These are phyloP conservation scores for Willisornis vidua DNA, from an alignment of 2,113 vertebrate species.

Conservation along the genomic window DNA sequence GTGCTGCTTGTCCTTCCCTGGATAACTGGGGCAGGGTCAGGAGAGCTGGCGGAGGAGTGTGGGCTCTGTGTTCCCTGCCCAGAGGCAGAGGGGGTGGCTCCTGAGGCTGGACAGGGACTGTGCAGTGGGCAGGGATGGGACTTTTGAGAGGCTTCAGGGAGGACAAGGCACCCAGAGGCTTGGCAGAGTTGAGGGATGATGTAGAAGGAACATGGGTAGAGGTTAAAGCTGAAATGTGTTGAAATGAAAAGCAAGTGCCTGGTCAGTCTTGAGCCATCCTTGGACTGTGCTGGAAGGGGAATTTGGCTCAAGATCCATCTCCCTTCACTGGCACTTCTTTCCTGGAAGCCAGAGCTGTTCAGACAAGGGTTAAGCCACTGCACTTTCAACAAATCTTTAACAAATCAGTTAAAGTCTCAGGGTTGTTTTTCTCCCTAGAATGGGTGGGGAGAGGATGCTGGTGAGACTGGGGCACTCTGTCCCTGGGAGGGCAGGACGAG, in stretches of 20 bases:
- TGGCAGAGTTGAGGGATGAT: background rate
- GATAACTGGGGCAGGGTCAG: accelerated
- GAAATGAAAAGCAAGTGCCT: background rate
- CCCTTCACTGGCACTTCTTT: accelerated
- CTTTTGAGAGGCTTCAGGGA: background rate
- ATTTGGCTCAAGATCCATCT: accelerated
- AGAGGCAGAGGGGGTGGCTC: background rate
- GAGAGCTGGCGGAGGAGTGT: background rate
- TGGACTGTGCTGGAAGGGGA: background rate
- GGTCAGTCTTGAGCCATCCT: background rate
- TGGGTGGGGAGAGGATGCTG: background rate
- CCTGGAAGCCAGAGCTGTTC: background rate
- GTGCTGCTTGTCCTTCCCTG: accelerated
- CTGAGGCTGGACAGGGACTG: background rate
- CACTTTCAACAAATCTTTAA: background rate
- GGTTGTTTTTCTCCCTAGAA: background rate
- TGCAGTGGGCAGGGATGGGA: accelerated
- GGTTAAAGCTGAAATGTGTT: background rate
- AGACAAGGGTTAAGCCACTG: background rate
- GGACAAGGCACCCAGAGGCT: background rate
- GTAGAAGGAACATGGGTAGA: background rate
- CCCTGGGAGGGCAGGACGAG: background rate
- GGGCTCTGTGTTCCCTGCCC: background rate
- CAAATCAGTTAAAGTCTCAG: background rate
- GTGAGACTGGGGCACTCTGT: accelerated